These are phyloP conservation scores for Ophioninae sp. DNA, from an alignment of 2,888 invertebrate genomes.

Conservation along the genomic window DNA sequence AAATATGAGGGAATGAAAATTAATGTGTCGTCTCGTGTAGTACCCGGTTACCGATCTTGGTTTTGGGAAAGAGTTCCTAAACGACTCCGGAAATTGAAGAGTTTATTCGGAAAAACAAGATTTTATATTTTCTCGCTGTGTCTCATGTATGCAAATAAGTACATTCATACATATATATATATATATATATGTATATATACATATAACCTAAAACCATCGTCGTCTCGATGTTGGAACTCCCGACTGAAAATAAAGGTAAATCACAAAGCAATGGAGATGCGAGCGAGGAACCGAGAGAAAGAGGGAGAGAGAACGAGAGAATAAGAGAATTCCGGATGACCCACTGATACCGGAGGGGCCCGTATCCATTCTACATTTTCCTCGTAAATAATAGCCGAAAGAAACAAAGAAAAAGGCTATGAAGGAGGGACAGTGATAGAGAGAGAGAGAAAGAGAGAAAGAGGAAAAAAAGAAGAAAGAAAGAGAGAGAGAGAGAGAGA, in stretches of 20 bases:
- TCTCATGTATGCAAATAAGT: not conserved
- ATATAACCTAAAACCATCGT: slow-evolving; percentile 30
- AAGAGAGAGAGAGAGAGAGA: not conserved
- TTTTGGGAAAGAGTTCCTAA: slow-evolving; percentile 33
- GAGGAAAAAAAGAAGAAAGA: slow-evolving; percentile 1
- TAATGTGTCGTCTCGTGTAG: slow-evolving; percentile 34
- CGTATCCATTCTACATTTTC: slow-evolving; percentile 57
- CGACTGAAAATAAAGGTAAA: slow-evolving; percentile 58
- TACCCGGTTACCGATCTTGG: not conserved
- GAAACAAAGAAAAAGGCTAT: not conserved
- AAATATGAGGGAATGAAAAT: not conserved
- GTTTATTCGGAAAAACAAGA: slow-evolving; percentile 42
- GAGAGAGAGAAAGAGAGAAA: not conserved
- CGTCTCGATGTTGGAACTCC: slow-evolving; percentile 38
- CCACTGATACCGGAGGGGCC: slow-evolving; percentile 52
- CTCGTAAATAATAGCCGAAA: slow-evolving; percentile 61
- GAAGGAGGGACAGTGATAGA: not conserved
- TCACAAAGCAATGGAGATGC: slow-evolving; percentile 45
- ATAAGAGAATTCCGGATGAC: slow-evolving; percentile 43
- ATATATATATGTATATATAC: slow-evolving; percentile 7
- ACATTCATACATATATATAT: not conserved
- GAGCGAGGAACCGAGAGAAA: slow-evolving; percentile 25
- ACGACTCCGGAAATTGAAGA: slow-evolving; percentile 11
- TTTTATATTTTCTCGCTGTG: slow-evolving; percentile 15
- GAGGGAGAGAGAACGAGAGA: slow-evolving; percentile 28